phyloP scores from a whole-genome alignment of 2,888 invertebrate species.

The Cosmorhoe ocellata region DNA sequence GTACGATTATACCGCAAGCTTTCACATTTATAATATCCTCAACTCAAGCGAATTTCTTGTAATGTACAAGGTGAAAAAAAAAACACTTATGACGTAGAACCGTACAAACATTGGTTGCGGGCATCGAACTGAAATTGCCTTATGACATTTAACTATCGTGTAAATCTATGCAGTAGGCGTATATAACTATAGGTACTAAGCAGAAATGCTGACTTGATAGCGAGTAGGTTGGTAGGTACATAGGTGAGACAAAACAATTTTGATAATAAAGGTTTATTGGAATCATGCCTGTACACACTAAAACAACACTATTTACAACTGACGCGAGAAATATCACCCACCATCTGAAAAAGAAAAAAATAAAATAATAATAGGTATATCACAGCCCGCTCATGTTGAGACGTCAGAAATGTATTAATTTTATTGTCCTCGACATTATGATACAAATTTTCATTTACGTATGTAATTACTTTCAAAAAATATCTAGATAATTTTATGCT shows the following conservation, averaged over 20 bases:
- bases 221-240: neutral
- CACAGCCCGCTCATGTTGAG: conserved; percentile 48
- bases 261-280: conserved; percentile 58
- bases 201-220: neutral
- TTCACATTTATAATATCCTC: no score
- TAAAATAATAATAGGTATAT: conserved; percentile 67
- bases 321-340: conserved; percentile 50
- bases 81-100: no score
- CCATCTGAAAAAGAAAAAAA: conserved; percentile 73
- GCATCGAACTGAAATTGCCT: no score
- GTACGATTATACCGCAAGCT: no score
- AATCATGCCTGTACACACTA: conserved; percentile 64
- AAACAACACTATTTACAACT: conserved; percentile 71
- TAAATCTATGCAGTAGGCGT: no score
- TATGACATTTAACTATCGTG: no score
- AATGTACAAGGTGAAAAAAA: no score
- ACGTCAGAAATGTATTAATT: conserved; percentile 49
- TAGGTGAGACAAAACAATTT: conserved; percentile 11
- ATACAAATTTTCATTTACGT: neutral
- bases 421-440: neutral
- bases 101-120: no score
- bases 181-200: no score
- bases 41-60: no score
- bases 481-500: no score
- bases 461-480: no score